Conservation (phyloP, 2,888 invertebrate species). For the Romanomermis culicivorax region DNA sequence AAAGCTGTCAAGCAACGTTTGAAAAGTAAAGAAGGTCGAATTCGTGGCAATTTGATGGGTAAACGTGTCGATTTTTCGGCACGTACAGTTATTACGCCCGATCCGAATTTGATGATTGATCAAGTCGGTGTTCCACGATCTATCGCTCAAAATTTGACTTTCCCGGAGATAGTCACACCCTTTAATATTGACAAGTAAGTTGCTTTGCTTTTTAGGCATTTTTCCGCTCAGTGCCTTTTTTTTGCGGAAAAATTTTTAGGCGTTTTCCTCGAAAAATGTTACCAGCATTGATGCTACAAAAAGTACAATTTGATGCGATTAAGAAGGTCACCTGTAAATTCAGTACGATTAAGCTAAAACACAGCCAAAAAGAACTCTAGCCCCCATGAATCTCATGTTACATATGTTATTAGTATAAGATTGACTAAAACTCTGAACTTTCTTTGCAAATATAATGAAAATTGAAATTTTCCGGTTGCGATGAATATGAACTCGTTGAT, state of each 20-base stretch:
- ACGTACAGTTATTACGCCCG: constrained; percentile 57
- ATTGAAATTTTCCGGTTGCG: too few relatives aligned
- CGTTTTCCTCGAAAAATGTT: too few relatives aligned
- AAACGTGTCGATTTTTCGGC: constrained; percentile 99
- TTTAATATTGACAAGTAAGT: constrained; percentile 81
- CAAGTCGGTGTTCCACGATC: constrained; percentile 93
- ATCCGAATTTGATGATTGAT: constrained; percentile 46
- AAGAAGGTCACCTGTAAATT: too few relatives aligned
- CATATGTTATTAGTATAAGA: too few relatives aligned
- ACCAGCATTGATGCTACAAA: too few relatives aligned
- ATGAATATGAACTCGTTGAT: too few relatives aligned
- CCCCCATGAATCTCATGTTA: too few relatives aligned
- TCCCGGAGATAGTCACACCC: constrained; percentile 95
- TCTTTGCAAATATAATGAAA: too few relatives aligned
- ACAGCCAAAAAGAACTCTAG: too few relatives aligned
- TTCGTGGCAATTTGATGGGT: constrained; percentile 97
- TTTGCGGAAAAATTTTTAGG: not conserved
- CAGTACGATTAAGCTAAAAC: too few relatives aligned
- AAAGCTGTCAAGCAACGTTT: constrained; percentile 84
- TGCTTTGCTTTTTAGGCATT: not conserved
- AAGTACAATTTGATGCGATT: too few relatives aligned
- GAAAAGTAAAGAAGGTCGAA: constrained; percentile 96
- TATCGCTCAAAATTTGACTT: constrained; percentile 95
- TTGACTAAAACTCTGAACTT: too few relatives aligned
- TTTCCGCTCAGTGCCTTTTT: not conserved